phyloP scores from a whole-genome alignment of 2,113 vertebrate species.

The Furnarius figulus region DNA sequence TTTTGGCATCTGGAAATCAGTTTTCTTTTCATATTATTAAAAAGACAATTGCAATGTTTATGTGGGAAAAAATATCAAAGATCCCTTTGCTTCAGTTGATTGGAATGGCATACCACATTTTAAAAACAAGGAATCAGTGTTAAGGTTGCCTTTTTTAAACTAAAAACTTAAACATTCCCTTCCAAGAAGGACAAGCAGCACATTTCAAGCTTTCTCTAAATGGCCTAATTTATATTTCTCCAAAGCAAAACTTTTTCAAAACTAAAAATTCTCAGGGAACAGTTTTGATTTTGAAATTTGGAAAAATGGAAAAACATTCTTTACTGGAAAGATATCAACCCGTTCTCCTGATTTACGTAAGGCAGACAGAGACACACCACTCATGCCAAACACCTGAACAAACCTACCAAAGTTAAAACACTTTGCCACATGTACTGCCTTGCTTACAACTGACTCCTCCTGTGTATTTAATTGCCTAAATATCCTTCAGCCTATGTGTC shows the following conservation, averaged over 20 bases:
- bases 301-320: not conserved
- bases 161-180: not conserved
- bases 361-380: not conserved
- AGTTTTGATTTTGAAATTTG: not conserved
- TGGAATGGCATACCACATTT: not conserved
- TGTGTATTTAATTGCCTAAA: not conserved
- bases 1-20: not conserved
- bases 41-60: not conserved
- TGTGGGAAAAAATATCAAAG: not conserved
- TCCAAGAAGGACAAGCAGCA: not conserved
- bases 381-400: not conserved
- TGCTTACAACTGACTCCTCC: not conserved
- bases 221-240: not conserved
- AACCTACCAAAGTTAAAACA: not conserved
- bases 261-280: fast-evolving
- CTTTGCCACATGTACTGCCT: not conserved
- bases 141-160: not conserved
- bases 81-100: not conserved
- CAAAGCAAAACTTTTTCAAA: not conserved
- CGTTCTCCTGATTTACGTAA: not conserved
- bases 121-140: not conserved
- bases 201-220: not conserved
- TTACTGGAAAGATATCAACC: not conserved
- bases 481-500: not conserved
- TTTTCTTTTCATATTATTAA: not conserved